A percentile compares a stretch with the other conserved stretches of the same genome.
Evolutionary conservation across 1,140 invertebrate genomes (phyloP).

Genomic region (Drosophila busckii): DNA sequence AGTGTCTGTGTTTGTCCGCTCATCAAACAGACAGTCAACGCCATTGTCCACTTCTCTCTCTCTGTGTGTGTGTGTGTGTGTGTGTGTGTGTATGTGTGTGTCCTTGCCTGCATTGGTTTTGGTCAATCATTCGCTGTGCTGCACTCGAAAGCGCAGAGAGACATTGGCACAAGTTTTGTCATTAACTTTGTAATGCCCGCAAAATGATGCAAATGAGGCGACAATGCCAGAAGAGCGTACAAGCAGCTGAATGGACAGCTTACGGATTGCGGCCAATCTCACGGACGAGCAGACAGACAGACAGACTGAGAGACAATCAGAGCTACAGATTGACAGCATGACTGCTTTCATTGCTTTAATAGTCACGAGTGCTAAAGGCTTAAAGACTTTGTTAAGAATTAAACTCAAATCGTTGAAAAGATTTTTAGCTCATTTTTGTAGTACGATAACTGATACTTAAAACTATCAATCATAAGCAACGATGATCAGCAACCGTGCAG

Average conservation of each 20-base stretch:
- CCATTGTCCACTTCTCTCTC: slow-evolving; percentile 3
- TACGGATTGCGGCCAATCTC: too few species aligned
- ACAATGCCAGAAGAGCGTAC: slow-evolving; percentile 4
- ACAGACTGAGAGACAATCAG: too few species aligned
- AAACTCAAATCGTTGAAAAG: too few species aligned
- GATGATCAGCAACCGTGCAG: too few species aligned
- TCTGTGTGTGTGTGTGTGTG: neutral
- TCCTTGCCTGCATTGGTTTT: slow-evolving; percentile 26
- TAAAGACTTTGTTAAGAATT: too few species aligned
- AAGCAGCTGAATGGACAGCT: slow-evolving; percentile 6
- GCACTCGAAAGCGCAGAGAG: slow-evolving; percentile 25
- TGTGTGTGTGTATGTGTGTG: neutral
- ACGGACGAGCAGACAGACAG: too few species aligned
- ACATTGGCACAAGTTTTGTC: slow-evolving; percentile 39
- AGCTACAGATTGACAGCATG: too few species aligned
- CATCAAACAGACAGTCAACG: slow-evolving; percentile 35
- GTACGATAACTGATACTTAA: too few species aligned
- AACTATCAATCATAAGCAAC: too few species aligned
- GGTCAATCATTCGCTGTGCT: slow-evolving; percentile 27
- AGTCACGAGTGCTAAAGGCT: too few species aligned
- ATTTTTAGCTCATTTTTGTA: too few species aligned
- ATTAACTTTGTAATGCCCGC: slow-evolving; percentile 46
- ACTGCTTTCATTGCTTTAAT: too few species aligned
- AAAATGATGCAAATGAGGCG: slow-evolving; percentile 37
- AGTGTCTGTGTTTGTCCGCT: slow-evolving; percentile 11